Evolutionary conservation across 2,888 invertebrate species (phyloP).

Genomic region (Ctena decussata): DNA sequence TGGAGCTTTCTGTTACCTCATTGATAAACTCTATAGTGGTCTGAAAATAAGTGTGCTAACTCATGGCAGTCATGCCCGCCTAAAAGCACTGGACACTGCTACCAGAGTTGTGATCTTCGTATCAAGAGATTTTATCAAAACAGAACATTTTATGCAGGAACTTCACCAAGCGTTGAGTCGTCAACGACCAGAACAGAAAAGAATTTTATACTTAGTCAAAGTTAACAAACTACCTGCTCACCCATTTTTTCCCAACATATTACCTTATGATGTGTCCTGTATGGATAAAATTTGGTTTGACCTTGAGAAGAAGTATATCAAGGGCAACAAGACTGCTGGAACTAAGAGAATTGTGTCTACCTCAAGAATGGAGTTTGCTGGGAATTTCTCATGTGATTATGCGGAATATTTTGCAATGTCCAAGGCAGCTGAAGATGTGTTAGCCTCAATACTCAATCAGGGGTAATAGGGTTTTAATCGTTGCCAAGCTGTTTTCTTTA

Average conservation of each 20-base stretch:
- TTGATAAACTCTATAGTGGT: slow-evolving; percentile 43
- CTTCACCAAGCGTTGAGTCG: slow-evolving; percentile 78
- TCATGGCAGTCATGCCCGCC: slow-evolving; percentile 52
- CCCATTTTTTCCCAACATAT: slow-evolving; percentile 67
- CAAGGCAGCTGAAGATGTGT: slow-evolving; percentile 66
- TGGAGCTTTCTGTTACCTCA: slow-evolving; percentile 43
- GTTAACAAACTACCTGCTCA: slow-evolving; percentile 30
- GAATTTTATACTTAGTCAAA: slow-evolving; percentile 73
- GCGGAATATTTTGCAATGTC: slow-evolving; percentile 60
- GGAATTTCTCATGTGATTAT: slow-evolving; percentile 40
- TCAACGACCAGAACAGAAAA: slow-evolving; percentile 66
- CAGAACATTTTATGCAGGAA: slow-evolving; percentile 76
- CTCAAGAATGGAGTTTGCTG: slow-evolving; percentile 26
- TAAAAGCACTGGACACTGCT: slow-evolving; percentile 73
- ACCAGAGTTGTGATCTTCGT: slow-evolving; percentile 78
- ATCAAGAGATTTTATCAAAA: slow-evolving; percentile 75
- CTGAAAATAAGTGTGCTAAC: slow-evolving; percentile 60
- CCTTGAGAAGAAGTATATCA: slow-evolving; percentile 22
- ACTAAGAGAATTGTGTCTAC: slow-evolving; percentile 34
- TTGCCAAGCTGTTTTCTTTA: too few species aligned
- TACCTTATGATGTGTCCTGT: slow-evolving; percentile 66
- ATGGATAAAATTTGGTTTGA: slow-evolving; percentile 66
- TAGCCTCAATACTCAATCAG: slow-evolving; percentile 37
- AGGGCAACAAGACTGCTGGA: not conserved
- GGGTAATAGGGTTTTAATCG: too few species aligned